Base-by-base conservation (phyloP, 2,797 vertebrate genomes). In the Prunella strophiata region DNA sequence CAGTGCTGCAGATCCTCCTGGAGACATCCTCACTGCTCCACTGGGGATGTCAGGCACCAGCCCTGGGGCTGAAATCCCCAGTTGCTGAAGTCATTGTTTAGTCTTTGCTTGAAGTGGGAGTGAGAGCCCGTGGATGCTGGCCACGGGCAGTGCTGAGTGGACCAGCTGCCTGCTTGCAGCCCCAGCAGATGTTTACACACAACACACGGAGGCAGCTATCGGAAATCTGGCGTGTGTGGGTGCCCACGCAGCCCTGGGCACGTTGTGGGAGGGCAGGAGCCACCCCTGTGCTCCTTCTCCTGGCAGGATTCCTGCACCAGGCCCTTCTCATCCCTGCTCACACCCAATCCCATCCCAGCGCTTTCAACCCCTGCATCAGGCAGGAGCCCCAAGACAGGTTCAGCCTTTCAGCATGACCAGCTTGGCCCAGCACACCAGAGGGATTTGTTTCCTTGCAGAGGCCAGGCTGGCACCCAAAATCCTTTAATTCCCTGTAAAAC, bases 401-500 rank as follows among this genome's bases (percentile, higher is more conserved):
- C 9, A 94, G 73, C 88, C 80, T 23, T 85, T 27, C 42, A 9
- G 71, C 17, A 0, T 91, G 92, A 89, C 76, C 80, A 23, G 17
- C 4, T 22, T 81, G 81, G 54, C n/a, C 82, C 17, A 3, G 66
- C 42, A 11, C 70, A 18, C 47, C 4, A 0, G 10, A 9, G 42
- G 61, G 58, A 43, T 84, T 84, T 86, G 62, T 86, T 90, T 45
- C 73, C 80, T 89, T 75, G 47, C 78, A 52, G 4, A 63, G 76
- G 61, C 52, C 73, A 43, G 0, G 0, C 85, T 87, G 86, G 78
- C 92, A 61, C 76, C 85, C 79, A 21, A 27, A 93, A 91, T 92
- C 95, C 78, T 94, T 87, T 82, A 93, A 94, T 87, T 93, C 89
- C 85, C 65, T 83, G 40, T n/a, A 71, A 85, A 88, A 95, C 43